phyloP scores from a whole-genome alignment of 1,140 invertebrate genomes.

The Kradibia gibbosae region DNA sequence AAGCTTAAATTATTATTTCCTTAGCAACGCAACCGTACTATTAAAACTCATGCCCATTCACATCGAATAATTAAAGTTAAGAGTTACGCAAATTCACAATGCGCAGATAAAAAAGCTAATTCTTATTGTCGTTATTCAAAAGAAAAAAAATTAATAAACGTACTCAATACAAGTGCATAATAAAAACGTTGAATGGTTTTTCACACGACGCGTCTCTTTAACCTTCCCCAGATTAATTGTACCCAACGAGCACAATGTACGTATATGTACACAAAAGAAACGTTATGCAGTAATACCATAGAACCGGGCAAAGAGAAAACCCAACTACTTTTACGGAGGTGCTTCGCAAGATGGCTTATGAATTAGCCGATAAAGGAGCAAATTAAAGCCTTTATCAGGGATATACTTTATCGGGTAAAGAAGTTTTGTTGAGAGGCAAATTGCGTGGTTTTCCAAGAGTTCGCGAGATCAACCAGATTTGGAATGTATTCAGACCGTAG shows the following conservation, averaged over 20 bases:
- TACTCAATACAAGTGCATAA: neutral
- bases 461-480: neutral
- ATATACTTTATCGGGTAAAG: neutral
- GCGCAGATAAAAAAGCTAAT: neutral
- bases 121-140: constrained; percentile 8
- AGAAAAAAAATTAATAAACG: constrained; percentile 17
- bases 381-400: neutral
- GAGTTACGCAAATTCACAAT: neutral
- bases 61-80: constrained; percentile 4
- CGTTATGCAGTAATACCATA: constrained; percentile 14
- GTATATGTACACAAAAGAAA: neutral
- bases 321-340: neutral
- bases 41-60: neutral
- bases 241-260: neutral
- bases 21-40: neutral
- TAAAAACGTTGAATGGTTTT: neutral
- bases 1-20: neutral
- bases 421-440: neutral
- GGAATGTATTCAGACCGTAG: neutral
- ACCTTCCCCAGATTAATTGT: constrained; percentile 1
- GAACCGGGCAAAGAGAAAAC: neutral
- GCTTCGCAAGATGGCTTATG: neutral
- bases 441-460: neutral
- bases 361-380: constrained; percentile 1
- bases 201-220: neutral